Evolutionary conservation across 2,797 vertebrate genomes (phyloP), one percentile per base, ranked within the genome.

Genomic region (Acomys russatus): DNA sequence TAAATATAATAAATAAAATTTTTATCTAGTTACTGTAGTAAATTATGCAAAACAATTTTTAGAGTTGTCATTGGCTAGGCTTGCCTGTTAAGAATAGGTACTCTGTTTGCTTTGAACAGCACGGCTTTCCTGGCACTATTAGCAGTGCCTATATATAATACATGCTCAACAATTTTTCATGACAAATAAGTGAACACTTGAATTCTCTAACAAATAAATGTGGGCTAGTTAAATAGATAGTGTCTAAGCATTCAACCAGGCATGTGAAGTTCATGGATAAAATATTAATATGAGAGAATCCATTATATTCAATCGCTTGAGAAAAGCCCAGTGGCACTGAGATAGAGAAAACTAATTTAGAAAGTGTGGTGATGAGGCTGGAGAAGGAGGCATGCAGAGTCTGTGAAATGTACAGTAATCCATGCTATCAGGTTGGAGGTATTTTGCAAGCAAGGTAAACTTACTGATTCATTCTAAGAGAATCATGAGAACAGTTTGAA

Each of bases 191-290:
- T 25, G 11, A 83, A 87, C 25, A 86, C 5, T 82, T 76, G 6
- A 88, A 91, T 88, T 82, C 30, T 66, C 44, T 73, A 59, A 71
- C 44, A 92, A 78, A 54, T 23, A 66, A 86, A 18, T 23, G 6
- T 86, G 59, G 56, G 8, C 56, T 85, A 68, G 3, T 89, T 95
- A 79, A 90, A 68, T 61, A 73, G 30, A 94, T 56, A 86, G 8
- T 30, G 3, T 6, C 25, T 73, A 77, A 63, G 18, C 23, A 59
- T 92, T 86, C 76, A 92, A 9, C 30, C 14, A 35, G 8, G 23
- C 35, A 68, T 54, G 3, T 63, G 4, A 79, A 87, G 15, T 15
- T 30, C 54, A 51, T 28, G 82, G 2, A 3, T 66, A 91, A 38
- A 71, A 4, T 91, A 59, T 3, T n/a, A 63, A 11, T 15, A 9